phyloP scores from a whole-genome alignment of 2,888 invertebrate species.

The Drosophila falleni region DNA sequence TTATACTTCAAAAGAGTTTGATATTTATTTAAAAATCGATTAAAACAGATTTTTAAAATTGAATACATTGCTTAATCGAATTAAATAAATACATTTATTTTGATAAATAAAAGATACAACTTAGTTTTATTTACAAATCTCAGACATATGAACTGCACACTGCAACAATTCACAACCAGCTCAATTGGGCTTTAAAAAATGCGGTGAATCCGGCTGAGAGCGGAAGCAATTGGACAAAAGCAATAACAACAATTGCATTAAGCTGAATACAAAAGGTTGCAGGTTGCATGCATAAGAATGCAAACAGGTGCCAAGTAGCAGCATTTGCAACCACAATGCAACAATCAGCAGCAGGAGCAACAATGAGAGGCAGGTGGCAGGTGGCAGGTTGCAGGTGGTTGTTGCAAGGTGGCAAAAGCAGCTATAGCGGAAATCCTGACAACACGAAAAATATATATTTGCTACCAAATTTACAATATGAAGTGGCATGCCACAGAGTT shows the following conservation, averaged over 20 bases:
- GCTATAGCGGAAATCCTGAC: slow-evolving; percentile 70
- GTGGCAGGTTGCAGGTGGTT: slow-evolving; percentile 12
- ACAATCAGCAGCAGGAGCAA: slow-evolving; percentile 28
- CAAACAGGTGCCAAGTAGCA: slow-evolving; percentile 67
- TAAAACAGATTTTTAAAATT: too few relatives aligned
- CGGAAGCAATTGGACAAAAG: slow-evolving; percentile 72
- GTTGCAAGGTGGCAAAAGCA: slow-evolving; percentile 20
- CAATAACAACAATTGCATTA: slow-evolving; percentile 72
- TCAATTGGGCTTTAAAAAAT: slow-evolving; percentile 16
- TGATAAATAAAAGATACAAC: neutral
- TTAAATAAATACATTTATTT: too few relatives aligned
- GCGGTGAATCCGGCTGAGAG: slow-evolving; percentile 4
- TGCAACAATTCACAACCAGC: neutral
- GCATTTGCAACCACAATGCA: slow-evolving; percentile 49
- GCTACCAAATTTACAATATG: slow-evolving; percentile 72
- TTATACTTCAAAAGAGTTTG: too few relatives aligned
- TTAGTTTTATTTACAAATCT: neutral
- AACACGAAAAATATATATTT: slow-evolving; percentile 72
- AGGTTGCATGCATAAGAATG: slow-evolving; percentile 40
- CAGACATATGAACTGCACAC: neutral
- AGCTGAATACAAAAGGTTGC: slow-evolving; percentile 51
- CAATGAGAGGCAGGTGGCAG: slow-evolving; percentile 18
- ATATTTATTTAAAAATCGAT: too few relatives aligned
- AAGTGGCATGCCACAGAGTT: slow-evolving; percentile 56
- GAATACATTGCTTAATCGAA: too few relatives aligned